Conservation (phyloP, 2,113 vertebrate species). For the Gasterosteus aculeatus region DNA sequence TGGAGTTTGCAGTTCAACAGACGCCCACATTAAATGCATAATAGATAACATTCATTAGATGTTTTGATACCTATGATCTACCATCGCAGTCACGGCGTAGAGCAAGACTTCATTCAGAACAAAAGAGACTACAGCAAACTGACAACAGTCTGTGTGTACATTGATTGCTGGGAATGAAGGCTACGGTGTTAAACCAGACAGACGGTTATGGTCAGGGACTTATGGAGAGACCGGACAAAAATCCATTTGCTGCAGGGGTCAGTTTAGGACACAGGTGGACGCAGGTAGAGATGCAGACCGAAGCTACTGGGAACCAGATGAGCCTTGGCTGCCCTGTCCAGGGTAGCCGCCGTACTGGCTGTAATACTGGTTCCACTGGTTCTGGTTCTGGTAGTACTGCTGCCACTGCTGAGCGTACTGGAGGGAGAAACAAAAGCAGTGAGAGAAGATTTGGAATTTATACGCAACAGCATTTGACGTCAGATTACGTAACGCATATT, state of each 20-base stretch:
- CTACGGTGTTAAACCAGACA: conserved; percentile 48
- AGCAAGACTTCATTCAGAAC: conserved; percentile 68
- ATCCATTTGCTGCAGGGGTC: conserved; percentile 52
- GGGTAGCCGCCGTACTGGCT: conserved; percentile 88
- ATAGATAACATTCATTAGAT: conserved; percentile 65
- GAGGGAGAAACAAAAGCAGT: conserved; percentile 17
- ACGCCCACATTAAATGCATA: conserved; percentile 62
- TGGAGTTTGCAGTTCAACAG: conserved; percentile 32
- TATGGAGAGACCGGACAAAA: conserved; percentile 60
- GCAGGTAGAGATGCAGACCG: conserved; percentile 38
- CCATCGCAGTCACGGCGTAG: conserved; percentile 59
- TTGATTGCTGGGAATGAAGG: conserved; percentile 52
- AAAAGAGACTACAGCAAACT: conserved; percentile 50
- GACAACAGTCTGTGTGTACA: conserved; percentile 48
- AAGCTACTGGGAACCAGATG: conserved; percentile 83
- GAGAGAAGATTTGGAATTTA: background rate
- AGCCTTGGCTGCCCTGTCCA: conserved; percentile 84
- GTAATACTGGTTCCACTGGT: conserved; percentile 94
- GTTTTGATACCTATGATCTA: conserved; percentile 65
- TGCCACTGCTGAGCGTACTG: conserved; percentile 94
- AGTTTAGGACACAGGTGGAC: conserved; percentile 45
- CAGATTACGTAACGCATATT: too few relatives aligned
- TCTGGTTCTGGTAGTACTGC: conserved; percentile 95
- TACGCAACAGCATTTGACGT: too few relatives aligned
- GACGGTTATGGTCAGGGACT: conserved; percentile 31